Conservation (phyloP, 2,888 invertebrate genomes). For the Cephus nigrinus region DNA sequence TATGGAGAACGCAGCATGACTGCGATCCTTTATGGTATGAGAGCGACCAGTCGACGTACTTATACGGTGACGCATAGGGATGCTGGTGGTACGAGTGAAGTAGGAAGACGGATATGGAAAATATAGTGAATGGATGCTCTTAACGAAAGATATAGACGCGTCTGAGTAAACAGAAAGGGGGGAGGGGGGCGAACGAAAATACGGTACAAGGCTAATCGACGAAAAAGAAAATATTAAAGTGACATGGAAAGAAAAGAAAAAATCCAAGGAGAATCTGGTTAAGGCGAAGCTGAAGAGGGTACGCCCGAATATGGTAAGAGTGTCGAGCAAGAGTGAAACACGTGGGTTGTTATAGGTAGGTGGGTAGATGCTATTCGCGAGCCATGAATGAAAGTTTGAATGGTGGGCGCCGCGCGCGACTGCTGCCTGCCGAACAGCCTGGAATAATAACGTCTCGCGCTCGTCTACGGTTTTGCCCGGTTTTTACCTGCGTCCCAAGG, state of each 20-base stretch:
- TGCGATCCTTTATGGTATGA: background rate
- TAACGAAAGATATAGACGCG: background rate
- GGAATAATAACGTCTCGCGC: conserved; percentile 38
- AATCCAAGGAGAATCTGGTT: background rate
- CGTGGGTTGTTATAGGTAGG: conserved; percentile 24
- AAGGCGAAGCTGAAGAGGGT: conserved; percentile 46
- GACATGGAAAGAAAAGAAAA: background rate
- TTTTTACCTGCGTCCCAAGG: background rate
- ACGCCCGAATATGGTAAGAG: conserved; percentile 63
- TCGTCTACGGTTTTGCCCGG: conserved; percentile 7
- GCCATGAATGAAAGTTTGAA: conserved; percentile 44
- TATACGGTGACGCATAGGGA: background rate
- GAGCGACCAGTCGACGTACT: background rate
- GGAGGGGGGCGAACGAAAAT: background rate
- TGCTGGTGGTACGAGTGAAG: background rate
- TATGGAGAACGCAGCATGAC: conserved; percentile 19
- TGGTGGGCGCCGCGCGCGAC: conserved; percentile 20
- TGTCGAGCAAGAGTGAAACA: conserved; percentile 36
- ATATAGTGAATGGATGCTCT: background rate
- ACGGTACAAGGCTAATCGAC: background rate
- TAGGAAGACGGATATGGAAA: background rate
- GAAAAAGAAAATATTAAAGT: background rate
- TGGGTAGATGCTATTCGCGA: conserved; percentile 6
- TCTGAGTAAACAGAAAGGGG: background rate
- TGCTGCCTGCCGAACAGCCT: conserved; percentile 43